phyloP scores from a whole-genome alignment of 2,113 vertebrate species.

The Suricata suricatta region DNA sequence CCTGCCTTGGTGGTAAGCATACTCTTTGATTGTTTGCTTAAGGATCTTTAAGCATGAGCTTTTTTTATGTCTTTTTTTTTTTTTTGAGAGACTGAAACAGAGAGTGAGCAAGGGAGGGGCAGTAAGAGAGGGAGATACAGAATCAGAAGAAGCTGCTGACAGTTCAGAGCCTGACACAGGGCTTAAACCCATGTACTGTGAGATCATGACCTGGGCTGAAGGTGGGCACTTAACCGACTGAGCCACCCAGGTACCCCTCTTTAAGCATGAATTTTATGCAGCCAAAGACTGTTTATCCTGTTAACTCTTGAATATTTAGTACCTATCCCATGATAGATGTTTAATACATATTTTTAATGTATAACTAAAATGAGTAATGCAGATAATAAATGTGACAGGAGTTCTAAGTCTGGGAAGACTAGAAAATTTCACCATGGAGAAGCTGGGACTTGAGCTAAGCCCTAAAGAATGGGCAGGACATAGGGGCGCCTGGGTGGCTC shows the following conservation, averaged over 20 bases:
- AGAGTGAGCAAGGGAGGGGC: too few species aligned
- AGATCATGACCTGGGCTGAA: too few species aligned
- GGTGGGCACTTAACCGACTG: too few species aligned
- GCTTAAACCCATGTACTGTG: too few species aligned
- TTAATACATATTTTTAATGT: neutral
- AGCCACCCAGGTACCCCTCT: too few species aligned
- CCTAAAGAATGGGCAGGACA: neutral
- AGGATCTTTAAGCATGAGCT: neutral
- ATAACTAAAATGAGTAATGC: neutral
- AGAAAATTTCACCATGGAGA: neutral
- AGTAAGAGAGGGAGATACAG: too few species aligned
- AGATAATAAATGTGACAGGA: neutral
- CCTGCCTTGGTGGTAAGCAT: rapidly evolving
- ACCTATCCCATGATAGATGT: neutral
- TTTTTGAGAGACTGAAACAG: too few species aligned
- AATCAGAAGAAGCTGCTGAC: too few species aligned
- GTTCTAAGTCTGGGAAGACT: neutral
- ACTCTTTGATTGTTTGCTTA: neutral
- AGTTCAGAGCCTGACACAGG: too few species aligned
- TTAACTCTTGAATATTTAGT: neutral
- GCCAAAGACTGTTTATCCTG: neutral
- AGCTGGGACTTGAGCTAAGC: neutral
- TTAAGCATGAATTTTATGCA: neutral
- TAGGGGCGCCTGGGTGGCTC: neutral
- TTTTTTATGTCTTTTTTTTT: too few species aligned